phyloP scores from a whole-genome alignment of 2,888 invertebrate genomes.

The Leistus spinibarbis region DNA sequence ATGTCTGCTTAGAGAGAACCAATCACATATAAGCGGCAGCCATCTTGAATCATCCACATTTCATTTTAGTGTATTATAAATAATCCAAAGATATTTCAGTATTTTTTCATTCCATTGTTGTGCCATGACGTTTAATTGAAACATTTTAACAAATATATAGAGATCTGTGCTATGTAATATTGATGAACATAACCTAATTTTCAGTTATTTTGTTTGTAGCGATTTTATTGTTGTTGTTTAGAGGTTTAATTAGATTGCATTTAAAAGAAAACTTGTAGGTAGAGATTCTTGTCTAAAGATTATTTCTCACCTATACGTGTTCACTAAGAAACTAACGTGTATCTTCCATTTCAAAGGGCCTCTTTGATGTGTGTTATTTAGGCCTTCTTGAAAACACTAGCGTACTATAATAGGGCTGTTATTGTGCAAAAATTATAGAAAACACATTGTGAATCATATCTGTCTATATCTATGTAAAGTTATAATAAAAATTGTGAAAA shows the following conservation, averaged over 20 bases:
- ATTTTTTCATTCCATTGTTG: constrained; percentile 32
- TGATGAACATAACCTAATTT: neutral
- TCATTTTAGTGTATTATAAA: neutral
- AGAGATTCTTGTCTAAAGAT: constrained; percentile 25
- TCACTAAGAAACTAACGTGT: constrained; percentile 30
- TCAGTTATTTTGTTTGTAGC: neutral
- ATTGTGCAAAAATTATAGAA: constrained; percentile 13
- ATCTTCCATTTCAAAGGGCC: constrained; percentile 35
- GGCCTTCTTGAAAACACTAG: constrained; percentile 22
- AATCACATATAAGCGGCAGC: neutral
- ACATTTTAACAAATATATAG: neutral
- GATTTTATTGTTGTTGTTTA: neutral
- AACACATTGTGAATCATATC: constrained; percentile 39
- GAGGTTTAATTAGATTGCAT: neutral
- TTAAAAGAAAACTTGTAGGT: constrained; percentile 21
- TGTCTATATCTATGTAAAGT: constrained; percentile 33
- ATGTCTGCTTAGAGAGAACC: too few species aligned
- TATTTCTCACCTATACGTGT: constrained; percentile 36
- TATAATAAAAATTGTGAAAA: constrained; percentile 16
- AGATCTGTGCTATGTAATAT: neutral
- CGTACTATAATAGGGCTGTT: constrained; percentile 29
- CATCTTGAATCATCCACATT: neutral
- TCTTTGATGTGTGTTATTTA: neutral
- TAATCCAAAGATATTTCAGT: constrained; percentile 36
- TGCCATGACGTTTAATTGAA: constrained; percentile 13